Evolutionary conservation across 2,888 invertebrate species (phyloP).

Genomic region (Eristalis tenax): DNA sequence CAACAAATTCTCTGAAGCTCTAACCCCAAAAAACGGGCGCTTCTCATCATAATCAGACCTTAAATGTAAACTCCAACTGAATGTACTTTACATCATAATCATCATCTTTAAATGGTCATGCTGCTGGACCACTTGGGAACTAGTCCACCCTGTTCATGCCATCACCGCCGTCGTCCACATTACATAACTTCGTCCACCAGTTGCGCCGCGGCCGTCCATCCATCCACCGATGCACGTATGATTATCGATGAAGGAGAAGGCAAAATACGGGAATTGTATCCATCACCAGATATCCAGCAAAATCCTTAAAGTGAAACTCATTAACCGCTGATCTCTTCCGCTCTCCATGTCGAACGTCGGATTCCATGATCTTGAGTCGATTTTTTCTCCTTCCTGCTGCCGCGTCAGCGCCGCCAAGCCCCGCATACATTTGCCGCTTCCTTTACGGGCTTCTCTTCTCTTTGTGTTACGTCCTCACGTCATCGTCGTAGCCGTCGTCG

Average conservation of each 20-base stretch:
- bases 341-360: slow-evolving; percentile 64
- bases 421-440: neutral
- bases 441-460: slow-evolving; percentile 46
- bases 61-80: too few species aligned
- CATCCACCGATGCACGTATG: slow-evolving; percentile 5
- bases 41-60: too few species aligned
- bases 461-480: slow-evolving; percentile 47
- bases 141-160: slow-evolving; percentile 38
- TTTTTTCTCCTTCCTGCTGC: slow-evolving; percentile 11
- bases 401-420: neutral
- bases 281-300: slow-evolving; percentile 57
- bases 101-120: neutral
- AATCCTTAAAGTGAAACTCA: slow-evolving; percentile 68
- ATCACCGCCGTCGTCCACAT: neutral
- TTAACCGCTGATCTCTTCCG: slow-evolving; percentile 71
- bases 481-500: neutral
- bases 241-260: slow-evolving; percentile 45
- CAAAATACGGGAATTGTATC: slow-evolving; percentile 40
- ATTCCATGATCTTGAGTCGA: slow-evolving; percentile 47
- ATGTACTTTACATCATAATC: too few species aligned
- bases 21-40: too few species aligned
- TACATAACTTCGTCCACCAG: slow-evolving; percentile 44
- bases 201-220: neutral
- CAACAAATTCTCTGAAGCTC: neutral
- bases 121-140: neutral